Evolutionary conservation across 2,888 invertebrate species (phyloP).

Genomic region (Acanthosepion pharaonis): DNA sequence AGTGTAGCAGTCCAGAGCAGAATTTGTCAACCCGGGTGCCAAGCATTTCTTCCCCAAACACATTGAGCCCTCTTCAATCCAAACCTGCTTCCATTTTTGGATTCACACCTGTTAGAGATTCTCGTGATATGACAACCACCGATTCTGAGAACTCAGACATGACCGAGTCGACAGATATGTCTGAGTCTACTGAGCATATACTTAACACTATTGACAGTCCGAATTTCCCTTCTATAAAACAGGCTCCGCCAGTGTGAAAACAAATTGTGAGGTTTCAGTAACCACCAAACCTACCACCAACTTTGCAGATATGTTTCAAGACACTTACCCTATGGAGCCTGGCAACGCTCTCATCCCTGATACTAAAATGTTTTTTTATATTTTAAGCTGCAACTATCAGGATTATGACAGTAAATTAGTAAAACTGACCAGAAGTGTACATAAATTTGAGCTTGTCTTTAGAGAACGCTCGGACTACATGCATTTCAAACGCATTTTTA

Average conservation of each 20-base stretch:
- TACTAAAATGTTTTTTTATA: background rate
- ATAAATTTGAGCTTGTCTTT: background rate
- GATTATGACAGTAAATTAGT: background rate
- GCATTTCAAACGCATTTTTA: background rate
- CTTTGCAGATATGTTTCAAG: background rate
- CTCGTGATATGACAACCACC: conserved; percentile 66
- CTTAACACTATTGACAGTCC: conserved; percentile 50
- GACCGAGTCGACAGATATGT: conserved; percentile 64
- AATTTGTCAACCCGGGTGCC: conserved; percentile 54
- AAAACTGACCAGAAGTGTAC: background rate
- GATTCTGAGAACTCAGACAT: conserved; percentile 68
- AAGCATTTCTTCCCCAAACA: conserved; percentile 51
- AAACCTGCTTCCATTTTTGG: conserved; percentile 55
- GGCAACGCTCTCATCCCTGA: background rate
- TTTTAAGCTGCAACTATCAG: background rate
- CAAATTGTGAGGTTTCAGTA: background rate
- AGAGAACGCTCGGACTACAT: background rate
- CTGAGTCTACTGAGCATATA: conserved; percentile 55
- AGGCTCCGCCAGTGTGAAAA: conserved; percentile 53
- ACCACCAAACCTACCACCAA: background rate
- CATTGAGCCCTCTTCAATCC: conserved; percentile 55
- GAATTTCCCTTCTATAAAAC: conserved; percentile 55
- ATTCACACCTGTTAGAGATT: conserved; percentile 63
- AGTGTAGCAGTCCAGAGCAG: conserved; percentile 59
- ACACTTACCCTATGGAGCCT: background rate